These are phyloP conservation scores for Gavia stellata DNA, from an alignment of 2,113 vertebrate genomes.

Conservation along the genomic window DNA sequence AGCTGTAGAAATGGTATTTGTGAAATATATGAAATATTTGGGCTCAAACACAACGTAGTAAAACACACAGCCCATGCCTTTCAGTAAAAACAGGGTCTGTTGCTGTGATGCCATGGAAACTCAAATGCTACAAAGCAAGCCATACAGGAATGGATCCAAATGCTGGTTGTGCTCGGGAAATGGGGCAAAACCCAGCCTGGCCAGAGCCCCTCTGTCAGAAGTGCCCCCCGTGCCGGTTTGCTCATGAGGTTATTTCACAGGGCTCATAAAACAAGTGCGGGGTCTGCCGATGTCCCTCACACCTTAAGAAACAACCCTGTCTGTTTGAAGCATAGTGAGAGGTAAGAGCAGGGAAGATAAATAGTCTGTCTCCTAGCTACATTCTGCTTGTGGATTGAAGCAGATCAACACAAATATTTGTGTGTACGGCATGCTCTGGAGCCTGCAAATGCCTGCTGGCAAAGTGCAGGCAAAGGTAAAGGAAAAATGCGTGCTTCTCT, in stretches of 20 bases:
- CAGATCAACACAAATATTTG: conserved; percentile 55
- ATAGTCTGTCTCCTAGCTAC: conserved; percentile 51
- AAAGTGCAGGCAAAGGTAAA: conserved; percentile 45
- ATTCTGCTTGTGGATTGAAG: conserved; percentile 56
- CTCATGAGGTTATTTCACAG: not conserved
- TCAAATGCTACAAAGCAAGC: not conserved
- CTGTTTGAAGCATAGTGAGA: not conserved
- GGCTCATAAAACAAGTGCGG: not conserved
- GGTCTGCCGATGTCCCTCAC: not conserved
- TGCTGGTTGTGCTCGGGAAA: not conserved
- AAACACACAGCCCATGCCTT: not conserved
- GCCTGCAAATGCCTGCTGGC: conserved; percentile 48
- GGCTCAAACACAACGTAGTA: not conserved
- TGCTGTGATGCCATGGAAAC: conserved; percentile 13
- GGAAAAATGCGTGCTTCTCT: conserved; percentile 7
- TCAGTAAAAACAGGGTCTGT: not conserved
- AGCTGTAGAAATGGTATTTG: not conserved
- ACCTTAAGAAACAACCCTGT: not conserved
- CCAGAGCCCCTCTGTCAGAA: not conserved
- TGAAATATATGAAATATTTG: not conserved
- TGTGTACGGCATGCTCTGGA: not conserved
- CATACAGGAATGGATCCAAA: not conserved
- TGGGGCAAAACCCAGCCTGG: not conserved
- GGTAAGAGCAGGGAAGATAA: conserved; percentile 41
- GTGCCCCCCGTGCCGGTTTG: not conserved